These are phyloP conservation scores for Drosophila nr. fundita DNA, from an alignment of 2,888 invertebrate species.

Conservation along the genomic window DNA sequence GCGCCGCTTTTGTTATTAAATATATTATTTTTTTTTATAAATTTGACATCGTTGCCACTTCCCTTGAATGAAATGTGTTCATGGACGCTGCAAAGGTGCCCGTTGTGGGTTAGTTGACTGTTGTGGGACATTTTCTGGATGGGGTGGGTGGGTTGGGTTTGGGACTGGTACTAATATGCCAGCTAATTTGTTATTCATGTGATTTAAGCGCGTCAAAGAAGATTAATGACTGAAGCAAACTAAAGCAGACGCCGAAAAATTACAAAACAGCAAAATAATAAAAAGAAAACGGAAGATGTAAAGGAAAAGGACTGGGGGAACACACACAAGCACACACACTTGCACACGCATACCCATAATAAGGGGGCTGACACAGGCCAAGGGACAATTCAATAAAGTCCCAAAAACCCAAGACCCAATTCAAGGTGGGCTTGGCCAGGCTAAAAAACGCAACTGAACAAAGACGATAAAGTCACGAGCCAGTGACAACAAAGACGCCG, in stretches of 20 bases:
- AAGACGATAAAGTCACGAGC: constrained; percentile 29
- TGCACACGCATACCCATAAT: constrained; percentile 9
- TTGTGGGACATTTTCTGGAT: constrained; percentile 33
- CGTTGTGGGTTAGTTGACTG: constrained; percentile 14
- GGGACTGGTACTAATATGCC: constrained; percentile 68
- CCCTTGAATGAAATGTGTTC: not conserved
- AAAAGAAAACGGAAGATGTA: constrained; percentile 16
- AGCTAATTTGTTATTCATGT: constrained; percentile 83
- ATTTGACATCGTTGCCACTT: constrained; percentile 48
- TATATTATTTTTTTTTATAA: constrained; percentile 17
- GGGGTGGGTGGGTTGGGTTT: not conserved
- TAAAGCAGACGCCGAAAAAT: constrained; percentile 50
- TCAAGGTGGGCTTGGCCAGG: constrained; percentile 30
- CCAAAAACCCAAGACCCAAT: constrained; percentile 30
- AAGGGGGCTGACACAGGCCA: constrained; percentile 23
- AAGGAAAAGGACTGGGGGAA: constrained; percentile 38
- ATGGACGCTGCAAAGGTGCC: not conserved
- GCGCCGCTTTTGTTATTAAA: constrained; percentile 41
- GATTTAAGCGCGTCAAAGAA: constrained; percentile 82
- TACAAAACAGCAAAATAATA: constrained; percentile 4
- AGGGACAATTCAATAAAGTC: constrained; percentile 54
- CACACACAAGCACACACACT: constrained; percentile 11
- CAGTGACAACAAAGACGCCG: constrained; percentile 42
- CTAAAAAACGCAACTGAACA: constrained; percentile 18
- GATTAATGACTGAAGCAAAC: constrained; percentile 78